Base-by-base conservation (phyloP, 2,797 vertebrate species). In the Pitangus sulphuratus region DNA sequence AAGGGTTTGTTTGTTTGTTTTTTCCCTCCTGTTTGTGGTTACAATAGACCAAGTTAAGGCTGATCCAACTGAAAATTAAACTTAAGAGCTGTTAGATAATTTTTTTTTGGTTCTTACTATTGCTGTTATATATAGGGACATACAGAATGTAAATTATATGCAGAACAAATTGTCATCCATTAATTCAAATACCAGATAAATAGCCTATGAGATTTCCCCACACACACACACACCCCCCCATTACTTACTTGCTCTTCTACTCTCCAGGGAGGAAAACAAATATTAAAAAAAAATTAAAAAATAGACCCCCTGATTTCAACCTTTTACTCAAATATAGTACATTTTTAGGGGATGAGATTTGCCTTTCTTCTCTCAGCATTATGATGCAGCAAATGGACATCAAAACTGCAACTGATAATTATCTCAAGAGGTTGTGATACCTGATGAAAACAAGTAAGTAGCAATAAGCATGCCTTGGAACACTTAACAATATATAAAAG, bases 1-100 rank as follows among this genome's bases (percentile, higher is more conserved):
- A 76, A 56, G 11, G 4, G 35, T 19, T 4, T 3, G 0, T 0
- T 0, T 2, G 9, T 48, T 2, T 45, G 50, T 44, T 40, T 48
- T 54, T 44, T 44, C 11, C 2, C 54, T 77, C 8, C 9, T 40
- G 6, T 70, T 5, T 66, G 9, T 50, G 5, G 5, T 31, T 84
- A 54, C 57, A 84, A 37, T 7, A 47, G 25, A 68, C 4, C 5
- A 45, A 74, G 12, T 15, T 71, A 70, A 85, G 35, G 31, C 25
- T 80, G 33, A 84, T 77, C 56, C 14, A 93, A 57, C 26, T 68
- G 17, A 30, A 80, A 90, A 85, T 31, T 24, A 33, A 77, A 79
- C 22, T 40, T 82, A 72, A 87, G 84, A 90, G 13, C n/a, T 74
- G 26, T 26, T 65, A 53, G 9, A 69, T 15, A 65, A 33, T 16